Evolutionary conservation across 1,140 invertebrate species (phyloP).

Genomic region (Brachionus manjavacas): DNA sequence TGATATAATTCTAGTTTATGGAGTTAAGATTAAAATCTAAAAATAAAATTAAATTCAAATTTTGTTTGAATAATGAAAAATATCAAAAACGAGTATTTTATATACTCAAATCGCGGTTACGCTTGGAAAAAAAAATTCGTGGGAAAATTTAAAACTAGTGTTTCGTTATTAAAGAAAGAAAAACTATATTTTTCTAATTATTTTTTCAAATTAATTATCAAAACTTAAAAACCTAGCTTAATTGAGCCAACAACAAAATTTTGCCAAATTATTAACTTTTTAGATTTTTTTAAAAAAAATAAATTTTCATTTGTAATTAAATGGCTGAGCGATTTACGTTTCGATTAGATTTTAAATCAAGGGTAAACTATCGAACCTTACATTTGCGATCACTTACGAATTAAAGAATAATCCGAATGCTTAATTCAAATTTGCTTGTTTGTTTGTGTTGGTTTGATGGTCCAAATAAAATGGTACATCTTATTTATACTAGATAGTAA

Average conservation of each 20-base stretch:
- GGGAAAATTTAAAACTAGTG: neutral
- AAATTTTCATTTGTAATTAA: neutral
- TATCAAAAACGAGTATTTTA: neutral
- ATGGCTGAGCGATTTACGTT: neutral
- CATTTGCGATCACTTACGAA: neutral
- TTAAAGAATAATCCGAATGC: neutral
- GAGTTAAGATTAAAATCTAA: conserved; percentile 9
- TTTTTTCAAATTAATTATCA: neutral
- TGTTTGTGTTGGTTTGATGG: conserved; percentile 7
- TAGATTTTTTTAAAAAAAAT: neutral
- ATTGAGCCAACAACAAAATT: neutral
- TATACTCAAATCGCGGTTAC: conserved; percentile 16
- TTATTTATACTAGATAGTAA: conserved; percentile 33
- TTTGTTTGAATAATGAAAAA: neutral
- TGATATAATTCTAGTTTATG: neutral
- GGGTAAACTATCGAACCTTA: neutral
- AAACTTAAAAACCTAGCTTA: neutral
- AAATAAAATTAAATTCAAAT: conserved; percentile 14
- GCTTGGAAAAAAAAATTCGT: neutral
- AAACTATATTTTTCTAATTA: neutral
- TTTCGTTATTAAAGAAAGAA: neutral
- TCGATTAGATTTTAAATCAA: neutral
- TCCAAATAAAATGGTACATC: conserved; percentile 12
- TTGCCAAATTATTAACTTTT: neutral
- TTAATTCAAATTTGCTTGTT: neutral